phyloP scores from a whole-genome alignment of 2,113 vertebrate species.

The Poicephalus gulielmi region DNA sequence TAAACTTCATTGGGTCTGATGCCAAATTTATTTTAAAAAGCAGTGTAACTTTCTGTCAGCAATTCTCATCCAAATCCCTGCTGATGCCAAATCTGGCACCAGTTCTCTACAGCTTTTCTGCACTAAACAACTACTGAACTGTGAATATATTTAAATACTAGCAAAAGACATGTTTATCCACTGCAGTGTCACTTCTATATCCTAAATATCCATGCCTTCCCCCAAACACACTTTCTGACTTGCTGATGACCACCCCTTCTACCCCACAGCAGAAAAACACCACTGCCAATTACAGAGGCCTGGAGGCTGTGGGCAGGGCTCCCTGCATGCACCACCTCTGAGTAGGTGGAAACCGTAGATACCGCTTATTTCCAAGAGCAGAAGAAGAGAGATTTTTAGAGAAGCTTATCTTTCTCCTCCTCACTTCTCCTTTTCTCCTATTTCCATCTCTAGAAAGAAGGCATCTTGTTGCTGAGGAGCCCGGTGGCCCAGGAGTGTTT shows the following conservation, averaged over 20 bases:
- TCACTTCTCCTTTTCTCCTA: background rate
- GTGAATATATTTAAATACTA: background rate
- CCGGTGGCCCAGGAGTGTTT: rapidly evolving
- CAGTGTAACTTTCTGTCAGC: background rate
- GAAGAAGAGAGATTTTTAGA: background rate
- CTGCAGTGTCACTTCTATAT: background rate
- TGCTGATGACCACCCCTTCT: background rate
- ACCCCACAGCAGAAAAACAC: background rate
- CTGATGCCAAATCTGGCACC: background rate
- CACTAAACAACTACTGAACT: background rate
- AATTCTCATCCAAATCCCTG: background rate
- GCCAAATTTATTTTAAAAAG: background rate
- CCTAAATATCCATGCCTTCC: background rate
- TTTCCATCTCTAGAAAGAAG: background rate
- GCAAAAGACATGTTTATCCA: background rate
- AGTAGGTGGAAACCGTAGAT: background rate
- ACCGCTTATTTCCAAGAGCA: background rate
- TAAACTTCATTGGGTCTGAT: background rate
- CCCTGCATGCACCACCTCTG: too few species aligned
- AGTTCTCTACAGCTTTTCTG: background rate
- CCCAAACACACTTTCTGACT: background rate
- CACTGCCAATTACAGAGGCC: background rate
- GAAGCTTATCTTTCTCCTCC: background rate
- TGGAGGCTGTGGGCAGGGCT: background rate
- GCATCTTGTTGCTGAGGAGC: background rate